Conservation (phyloP, 2,113 vertebrate species). For the Emydocephalus ijimae region DNA sequence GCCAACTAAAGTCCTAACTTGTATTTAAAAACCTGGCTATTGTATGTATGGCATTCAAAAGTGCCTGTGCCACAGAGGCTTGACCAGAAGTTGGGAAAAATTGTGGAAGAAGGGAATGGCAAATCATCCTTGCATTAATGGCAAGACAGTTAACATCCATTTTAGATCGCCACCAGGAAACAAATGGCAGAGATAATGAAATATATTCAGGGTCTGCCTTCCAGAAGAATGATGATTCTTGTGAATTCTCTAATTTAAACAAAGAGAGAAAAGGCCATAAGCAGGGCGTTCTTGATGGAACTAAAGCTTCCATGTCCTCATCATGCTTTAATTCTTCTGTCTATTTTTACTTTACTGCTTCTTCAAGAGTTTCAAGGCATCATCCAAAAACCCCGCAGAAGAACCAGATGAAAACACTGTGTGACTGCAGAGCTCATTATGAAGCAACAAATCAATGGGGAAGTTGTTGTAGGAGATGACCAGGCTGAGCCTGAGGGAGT, state of each 20-base stretch:
- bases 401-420: background rate
- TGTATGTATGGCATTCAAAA: background rate
- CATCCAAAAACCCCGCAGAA: background rate
- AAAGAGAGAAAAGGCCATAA: background rate
- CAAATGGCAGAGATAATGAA: background rate
- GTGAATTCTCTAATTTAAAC: background rate
- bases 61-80: background rate
- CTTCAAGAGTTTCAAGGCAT: background rate
- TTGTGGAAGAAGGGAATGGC: background rate
- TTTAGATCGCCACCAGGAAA: background rate
- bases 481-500: background rate
- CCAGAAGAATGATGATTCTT: background rate
- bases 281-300: background rate
- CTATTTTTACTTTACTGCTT: background rate
- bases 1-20: background rate
- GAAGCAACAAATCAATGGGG: background rate
- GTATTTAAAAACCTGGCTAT: background rate
- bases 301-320: background rate
- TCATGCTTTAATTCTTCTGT: background rate
- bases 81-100: background rate
- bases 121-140: background rate
- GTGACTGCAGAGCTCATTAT: too few species aligned
- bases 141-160: background rate
- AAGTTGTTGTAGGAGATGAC: background rate
- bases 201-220: background rate